These are phyloP conservation scores for Triplophysa dalaica DNA, from an alignment of 2,113 vertebrate genomes.

Conservation along the genomic window DNA sequence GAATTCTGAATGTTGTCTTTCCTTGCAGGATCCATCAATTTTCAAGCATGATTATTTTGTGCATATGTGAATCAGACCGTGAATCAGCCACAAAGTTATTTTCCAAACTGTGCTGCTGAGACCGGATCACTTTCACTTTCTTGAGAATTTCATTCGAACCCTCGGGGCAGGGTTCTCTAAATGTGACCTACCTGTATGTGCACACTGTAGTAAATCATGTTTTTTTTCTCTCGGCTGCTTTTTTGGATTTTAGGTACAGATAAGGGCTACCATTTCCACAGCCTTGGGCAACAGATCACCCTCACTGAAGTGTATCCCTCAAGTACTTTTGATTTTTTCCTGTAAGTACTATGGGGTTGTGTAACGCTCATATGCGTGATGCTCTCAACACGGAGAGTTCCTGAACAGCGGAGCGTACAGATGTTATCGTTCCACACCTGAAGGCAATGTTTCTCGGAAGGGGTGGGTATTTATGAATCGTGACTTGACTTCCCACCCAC, in stretches of 20 bases:
- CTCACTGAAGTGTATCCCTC: slow-evolving; percentile 10
- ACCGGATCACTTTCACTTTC: slow-evolving; percentile 24
- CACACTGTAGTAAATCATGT: not conserved
- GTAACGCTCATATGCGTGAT: not conserved
- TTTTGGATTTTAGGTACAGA: slow-evolving; percentile 20
- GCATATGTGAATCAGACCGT: not conserved
- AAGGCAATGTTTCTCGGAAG: slow-evolving; percentile 22
- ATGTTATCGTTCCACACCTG: slow-evolving; percentile 11
- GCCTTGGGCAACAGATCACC: slow-evolving; percentile 4
- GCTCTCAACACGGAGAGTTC: not conserved
- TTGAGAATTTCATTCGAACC: not conserved
- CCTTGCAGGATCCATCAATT: not conserved
- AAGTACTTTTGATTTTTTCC: not conserved
- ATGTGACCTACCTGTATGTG: not conserved
- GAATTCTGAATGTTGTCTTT: slow-evolving; percentile 20
- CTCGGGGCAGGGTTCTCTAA: slow-evolving; percentile 4
- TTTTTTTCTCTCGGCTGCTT: slow-evolving; percentile 2
- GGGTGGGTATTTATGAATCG: slow-evolving; percentile 30
- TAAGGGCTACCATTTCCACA: slow-evolving; percentile 7
- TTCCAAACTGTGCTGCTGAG: not conserved
- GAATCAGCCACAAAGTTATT: not conserved
- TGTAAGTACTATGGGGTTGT: not conserved
- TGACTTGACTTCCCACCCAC: slow-evolving; percentile 41
- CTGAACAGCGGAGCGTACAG: not conserved
- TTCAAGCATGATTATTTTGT: not conserved